Conservation (phyloP, 2,888 invertebrate genomes). For the Blomia tropicalis region DNA sequence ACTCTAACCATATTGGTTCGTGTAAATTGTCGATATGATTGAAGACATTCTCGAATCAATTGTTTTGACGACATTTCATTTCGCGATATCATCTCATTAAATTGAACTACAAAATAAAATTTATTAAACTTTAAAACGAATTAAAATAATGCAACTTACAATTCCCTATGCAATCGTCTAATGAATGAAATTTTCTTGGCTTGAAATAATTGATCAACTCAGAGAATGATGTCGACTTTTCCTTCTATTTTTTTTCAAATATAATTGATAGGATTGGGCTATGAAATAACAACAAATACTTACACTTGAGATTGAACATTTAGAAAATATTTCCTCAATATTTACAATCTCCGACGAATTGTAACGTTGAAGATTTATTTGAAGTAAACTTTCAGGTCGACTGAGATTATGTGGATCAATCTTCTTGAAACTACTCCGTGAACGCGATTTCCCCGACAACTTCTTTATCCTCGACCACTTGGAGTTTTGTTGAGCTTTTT, state of each 20-base stretch:
- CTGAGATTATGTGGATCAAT: neutral
- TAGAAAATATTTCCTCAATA: slow-evolving; percentile 6
- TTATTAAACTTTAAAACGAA: neutral
- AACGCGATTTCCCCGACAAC: neutral
- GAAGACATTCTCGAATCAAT: slow-evolving; percentile 34
- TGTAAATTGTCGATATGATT: slow-evolving; percentile 47
- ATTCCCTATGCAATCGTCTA: slow-evolving; percentile 18
- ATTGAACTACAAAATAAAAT: slow-evolving; percentile 34
- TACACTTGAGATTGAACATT: neutral
- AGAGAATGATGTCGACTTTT: too few relatives aligned
- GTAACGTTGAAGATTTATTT: neutral
- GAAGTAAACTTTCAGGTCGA: neutral
- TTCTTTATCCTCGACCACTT: neutral
- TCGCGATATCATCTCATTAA: slow-evolving; percentile 41
- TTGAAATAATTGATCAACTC: slow-evolving; percentile 84
- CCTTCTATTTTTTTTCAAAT: too few relatives aligned
- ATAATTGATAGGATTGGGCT: too few relatives aligned
- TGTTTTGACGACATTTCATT: slow-evolving; percentile 40
- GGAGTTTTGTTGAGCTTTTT: neutral
- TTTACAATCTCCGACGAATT: neutral
- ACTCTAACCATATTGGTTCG: slow-evolving; percentile 47
- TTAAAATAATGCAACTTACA: neutral
- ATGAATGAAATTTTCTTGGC: slow-evolving; percentile 64
- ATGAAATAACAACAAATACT: neutral
- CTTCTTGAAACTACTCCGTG: neutral